Base-by-base conservation (phyloP, 2,113 vertebrate species). In the Stercorarius parasiticus region DNA sequence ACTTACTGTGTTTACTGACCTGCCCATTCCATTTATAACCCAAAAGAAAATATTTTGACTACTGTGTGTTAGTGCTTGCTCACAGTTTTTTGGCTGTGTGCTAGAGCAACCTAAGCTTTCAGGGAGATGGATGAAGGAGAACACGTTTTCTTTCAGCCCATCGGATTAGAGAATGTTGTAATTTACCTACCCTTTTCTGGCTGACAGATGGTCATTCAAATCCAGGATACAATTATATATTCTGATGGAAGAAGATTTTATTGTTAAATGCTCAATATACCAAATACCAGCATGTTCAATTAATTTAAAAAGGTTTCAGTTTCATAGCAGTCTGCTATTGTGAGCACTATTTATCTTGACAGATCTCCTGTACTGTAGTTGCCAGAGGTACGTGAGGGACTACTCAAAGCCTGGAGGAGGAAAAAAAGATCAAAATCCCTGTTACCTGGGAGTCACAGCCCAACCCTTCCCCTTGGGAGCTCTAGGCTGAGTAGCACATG, bases 151-250 rank as follows among this genome's bases (percentile, higher is more conserved):
- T 98, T 95, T 96, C 74, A 90, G 89, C 73, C 85, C 78, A 45
- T 78, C 4, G 29, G 97, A 98, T 98, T 98, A 97, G 92, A 90
- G 94, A 91, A 93, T 69, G 52, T 92, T 97, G 96, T 96, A 93
- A 97, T 98, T 96, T 97, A 97, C 98, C 96, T 94, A 76, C 56
- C 84, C 91, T 97, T 97, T 97, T 91, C 93, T 97, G 96, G 96
- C 94, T 96, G 97, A 97, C 97, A 98, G 97, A 98, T 98, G 98
- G 98, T 96, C 97, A 97, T 96, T 95, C 95, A 97, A 98, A 97
- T 97, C 97, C 70, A 99, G 98, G 98, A 98, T 96, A 93, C 94
- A 59, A 92, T 97, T 97, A 94, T 96, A 93, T 56, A 92, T 83
- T 87, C 86, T 82, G 88, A 96, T 86, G 71, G 86, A 95, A 93